Evolutionary conservation across 2,113 vertebrate species (phyloP).

Genomic region (Oophaga pumilio): DNA sequence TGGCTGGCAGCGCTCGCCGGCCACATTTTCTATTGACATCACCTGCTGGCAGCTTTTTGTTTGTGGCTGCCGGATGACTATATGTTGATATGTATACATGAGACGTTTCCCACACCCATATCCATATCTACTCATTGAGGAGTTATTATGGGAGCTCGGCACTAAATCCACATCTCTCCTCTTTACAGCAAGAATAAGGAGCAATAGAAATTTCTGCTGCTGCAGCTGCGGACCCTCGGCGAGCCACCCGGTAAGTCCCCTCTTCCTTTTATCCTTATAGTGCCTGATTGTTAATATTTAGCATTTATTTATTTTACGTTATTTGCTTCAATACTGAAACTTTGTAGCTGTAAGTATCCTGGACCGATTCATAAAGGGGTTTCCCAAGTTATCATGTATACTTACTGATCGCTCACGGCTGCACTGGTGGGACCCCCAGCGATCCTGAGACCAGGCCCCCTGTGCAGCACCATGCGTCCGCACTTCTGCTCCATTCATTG

Average conservation of each 20-base stretch:
- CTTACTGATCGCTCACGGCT: too few species aligned
- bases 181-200: constrained; percentile 68
- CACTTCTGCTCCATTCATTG: too few species aligned
- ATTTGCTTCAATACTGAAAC: too few species aligned
- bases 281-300: background rate
- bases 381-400: too few species aligned
- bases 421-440: too few species aligned
- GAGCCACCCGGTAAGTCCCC: constrained; percentile 63
- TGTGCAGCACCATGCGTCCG: too few species aligned
- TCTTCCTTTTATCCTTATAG: constrained; percentile 22
- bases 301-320: too few species aligned
- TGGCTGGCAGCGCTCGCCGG: background rate
- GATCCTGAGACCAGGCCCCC: too few species aligned
- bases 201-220: constrained; percentile 69
- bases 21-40: constrained; percentile 31
- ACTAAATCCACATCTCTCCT: constrained; percentile 68
- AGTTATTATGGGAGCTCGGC: constrained; percentile 61
- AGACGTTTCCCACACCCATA: constrained; percentile 53
- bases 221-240: constrained; percentile 63
- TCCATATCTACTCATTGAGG: constrained; percentile 59
- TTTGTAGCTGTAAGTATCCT: too few species aligned
- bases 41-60: constrained; percentile 58
- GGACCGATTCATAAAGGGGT: too few species aligned
- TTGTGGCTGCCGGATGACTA: constrained; percentile 60
- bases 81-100: constrained; percentile 64